Evolutionary conservation across 2,888 invertebrate genomes (phyloP), one percentile per base, ranked within the genome.

Genomic region (Euspilapteryx auroguttella): DNA sequence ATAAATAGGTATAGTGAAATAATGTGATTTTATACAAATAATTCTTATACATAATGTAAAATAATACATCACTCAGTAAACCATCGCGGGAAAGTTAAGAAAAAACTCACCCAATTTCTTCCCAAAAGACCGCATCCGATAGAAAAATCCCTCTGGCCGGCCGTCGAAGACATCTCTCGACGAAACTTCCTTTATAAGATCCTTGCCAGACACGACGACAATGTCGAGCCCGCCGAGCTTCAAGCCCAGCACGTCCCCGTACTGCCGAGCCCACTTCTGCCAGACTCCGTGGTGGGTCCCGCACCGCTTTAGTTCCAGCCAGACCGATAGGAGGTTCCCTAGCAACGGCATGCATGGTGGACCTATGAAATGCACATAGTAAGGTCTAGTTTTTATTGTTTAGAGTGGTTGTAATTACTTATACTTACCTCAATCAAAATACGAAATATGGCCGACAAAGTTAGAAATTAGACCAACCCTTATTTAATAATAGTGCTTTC

Each of bases 111-210:
- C 88, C 31, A 82, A 58, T 49, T 84, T 76, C 51, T 83, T 80
- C 3, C 85, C 85, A 39, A 85, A 84, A 1, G 86, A 79, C 32
- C 88, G 71, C 40, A 85, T 58, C 25, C 79, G 66, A 41, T 85
- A 88, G 48, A 86, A 82, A 44, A 85, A 86, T 7, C 86, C 86
- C 45, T 83, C 79, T 0, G 88, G 88, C 34, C 89, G 73, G 1
- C 86, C 87, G 37, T 84, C 82, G 36, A 88, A 86, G 20, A 83
- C 84, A 15, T 85, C 84, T 24, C 78, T 68, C 0, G 71, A 59
- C 2, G 82, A 68, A 4, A 83, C 80, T 42, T 86, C 82, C 37
- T 76, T 82, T 9, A 86, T 80, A 7, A 80, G 64, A 14, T 83
- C 77, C 28, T 78, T 68, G 1, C 85, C 82, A 3, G 80, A 81